phyloP scores from a whole-genome alignment of 2,888 invertebrate genomes.

The Alentia gelatinosa region DNA sequence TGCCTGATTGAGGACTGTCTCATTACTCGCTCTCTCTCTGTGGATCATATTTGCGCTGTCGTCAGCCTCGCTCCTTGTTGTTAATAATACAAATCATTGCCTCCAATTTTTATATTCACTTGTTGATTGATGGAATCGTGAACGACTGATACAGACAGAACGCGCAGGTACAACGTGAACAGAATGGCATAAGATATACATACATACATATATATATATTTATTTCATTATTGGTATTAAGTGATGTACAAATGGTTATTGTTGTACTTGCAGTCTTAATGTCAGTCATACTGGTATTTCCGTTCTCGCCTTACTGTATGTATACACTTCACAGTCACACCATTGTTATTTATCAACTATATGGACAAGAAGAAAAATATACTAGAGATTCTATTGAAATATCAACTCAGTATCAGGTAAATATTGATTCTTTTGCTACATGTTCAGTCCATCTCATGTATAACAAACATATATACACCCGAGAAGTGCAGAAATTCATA shows the following conservation, averaged over 20 bases:
- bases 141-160: background rate
- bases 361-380: background rate
- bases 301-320: slow-evolving; percentile 2
- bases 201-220: slow-evolving; percentile 27
- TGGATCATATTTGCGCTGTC: background rate
- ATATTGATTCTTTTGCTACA: background rate
- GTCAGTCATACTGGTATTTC: slow-evolving; percentile 26
- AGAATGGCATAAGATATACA: background rate
- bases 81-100: background rate
- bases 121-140: background rate
- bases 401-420: background rate
- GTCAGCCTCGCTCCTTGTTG: background rate
- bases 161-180: background rate
- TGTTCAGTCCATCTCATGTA: background rate
- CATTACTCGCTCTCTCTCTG: no score
- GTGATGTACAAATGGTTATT: slow-evolving; percentile 35
- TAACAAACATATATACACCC: background rate
- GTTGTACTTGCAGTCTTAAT: slow-evolving; percentile 24
- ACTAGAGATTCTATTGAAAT: background rate
- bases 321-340: background rate
- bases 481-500: background rate
- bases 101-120: slow-evolving; percentile 9
- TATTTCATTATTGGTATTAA: slow-evolving; percentile 32
- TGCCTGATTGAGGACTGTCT: slow-evolving; percentile 16
- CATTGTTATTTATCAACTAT: background rate